Evolutionary conservation across 2,113 vertebrate species (phyloP).

Genomic region (Thunnus thynnus): DNA sequence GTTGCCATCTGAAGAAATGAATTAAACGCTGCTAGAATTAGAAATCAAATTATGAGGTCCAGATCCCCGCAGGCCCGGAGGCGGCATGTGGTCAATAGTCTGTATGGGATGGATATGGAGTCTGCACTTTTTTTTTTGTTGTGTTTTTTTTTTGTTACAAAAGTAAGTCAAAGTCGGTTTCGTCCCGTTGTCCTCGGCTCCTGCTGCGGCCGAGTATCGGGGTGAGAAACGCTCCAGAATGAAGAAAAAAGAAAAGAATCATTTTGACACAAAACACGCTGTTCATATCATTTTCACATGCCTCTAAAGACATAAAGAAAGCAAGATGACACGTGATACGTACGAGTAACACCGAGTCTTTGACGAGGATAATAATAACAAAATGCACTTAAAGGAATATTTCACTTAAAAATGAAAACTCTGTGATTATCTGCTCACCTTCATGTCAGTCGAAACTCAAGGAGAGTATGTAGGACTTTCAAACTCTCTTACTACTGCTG

Average conservation of each 20-base stretch:
- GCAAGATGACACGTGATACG: slow-evolving; percentile 12
- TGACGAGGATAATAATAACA: slow-evolving; percentile 38
- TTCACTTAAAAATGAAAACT: slow-evolving; percentile 34
- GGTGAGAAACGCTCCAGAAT: slow-evolving; percentile 19
- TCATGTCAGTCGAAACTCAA: neutral
- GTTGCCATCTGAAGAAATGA: slow-evolving; percentile 58
- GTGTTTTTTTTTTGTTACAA: neutral
- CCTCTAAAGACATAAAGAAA: slow-evolving; percentile 46
- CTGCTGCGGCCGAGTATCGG: slow-evolving; percentile 10
- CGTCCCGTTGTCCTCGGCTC: slow-evolving; percentile 7
- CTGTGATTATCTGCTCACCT: slow-evolving; percentile 7
- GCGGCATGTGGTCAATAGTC: slow-evolving; percentile 60
- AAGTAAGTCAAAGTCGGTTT: slow-evolving; percentile 20
- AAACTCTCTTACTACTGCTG: neutral
- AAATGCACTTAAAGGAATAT: slow-evolving; percentile 45
- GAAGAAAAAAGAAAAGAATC: slow-evolving; percentile 10
- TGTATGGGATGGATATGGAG: slow-evolving; percentile 15
- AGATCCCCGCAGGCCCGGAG: slow-evolving; percentile 47
- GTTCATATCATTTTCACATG: slow-evolving; percentile 52
- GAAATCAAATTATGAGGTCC: slow-evolving; percentile 66
- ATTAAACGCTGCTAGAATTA: slow-evolving; percentile 70
- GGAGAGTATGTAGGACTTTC: too few relatives aligned
- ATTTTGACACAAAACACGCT: slow-evolving; percentile 55
- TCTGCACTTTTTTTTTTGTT: slow-evolving; percentile 18
- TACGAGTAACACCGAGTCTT: slow-evolving; percentile 45